Evolutionary conservation across 37 sponge, comb jelly and placozoan genomes (phyloP).

Genomic region (Beroe forskalii): DNA sequence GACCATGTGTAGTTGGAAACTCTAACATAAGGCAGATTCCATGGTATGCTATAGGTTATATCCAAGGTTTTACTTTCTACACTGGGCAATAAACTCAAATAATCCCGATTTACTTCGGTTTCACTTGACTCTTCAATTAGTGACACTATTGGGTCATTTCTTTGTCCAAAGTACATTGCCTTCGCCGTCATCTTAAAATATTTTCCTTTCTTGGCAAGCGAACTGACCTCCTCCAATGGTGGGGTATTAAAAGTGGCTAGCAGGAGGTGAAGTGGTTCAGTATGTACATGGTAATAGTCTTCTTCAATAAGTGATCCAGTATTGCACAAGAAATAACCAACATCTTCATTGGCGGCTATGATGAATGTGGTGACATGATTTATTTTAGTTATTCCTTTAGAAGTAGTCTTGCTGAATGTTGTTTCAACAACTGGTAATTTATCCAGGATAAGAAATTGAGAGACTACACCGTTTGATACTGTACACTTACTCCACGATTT

Average conservation of each 20-base stretch:
- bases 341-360: not conserved
- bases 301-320: not conserved
- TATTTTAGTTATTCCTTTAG: not conserved
- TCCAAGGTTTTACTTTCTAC: not conserved
- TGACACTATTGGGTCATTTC: not conserved
- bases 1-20: not conserved
- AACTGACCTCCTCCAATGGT: not conserved
- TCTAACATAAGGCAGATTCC: not conserved
- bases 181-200: not conserved
- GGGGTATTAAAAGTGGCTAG: not conserved
- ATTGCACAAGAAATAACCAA: not conserved
- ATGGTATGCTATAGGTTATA: not conserved
- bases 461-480: not conserved
- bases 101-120: not conserved
- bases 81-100: not conserved
- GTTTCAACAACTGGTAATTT: not conserved
- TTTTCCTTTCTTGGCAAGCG: not conserved
- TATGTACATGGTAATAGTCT: not conserved
- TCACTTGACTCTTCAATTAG: not conserved
- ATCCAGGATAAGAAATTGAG: not conserved
- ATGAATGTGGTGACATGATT: not conserved
- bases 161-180: not conserved
- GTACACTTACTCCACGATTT: not conserved
- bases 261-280: not conserved
- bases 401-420: not conserved